Percentiles rank a stretch among this genome's conserved stretches.
These are phyloP conservation scores for Gymnobelideus leadbeateri DNA, from an alignment of 2,113 vertebrate species.

Conservation along the genomic window DNA sequence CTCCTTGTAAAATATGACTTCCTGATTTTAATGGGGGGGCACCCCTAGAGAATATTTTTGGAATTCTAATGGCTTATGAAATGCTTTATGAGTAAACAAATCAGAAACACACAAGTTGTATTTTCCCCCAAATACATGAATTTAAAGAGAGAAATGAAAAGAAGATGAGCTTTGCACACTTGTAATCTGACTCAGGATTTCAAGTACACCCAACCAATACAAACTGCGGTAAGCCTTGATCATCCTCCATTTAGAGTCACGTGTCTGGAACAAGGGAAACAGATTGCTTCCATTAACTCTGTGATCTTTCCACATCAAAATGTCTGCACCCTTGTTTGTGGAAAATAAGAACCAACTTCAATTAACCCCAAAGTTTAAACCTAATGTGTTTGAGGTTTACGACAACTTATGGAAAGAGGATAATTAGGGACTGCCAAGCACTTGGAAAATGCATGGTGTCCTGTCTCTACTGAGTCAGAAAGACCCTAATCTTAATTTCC, in stretches of 20 bases:
- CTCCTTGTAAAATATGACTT: neutral
- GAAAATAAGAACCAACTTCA: neutral
- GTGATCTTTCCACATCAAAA: constrained; percentile 2
- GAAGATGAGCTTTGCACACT: neutral
- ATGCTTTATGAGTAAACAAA: neutral
- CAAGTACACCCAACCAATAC: neutral
- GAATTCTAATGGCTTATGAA: neutral
- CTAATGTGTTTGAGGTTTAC: neutral
- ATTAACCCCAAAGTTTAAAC: neutral
- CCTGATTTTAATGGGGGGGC: neutral
- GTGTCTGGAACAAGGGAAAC: neutral
- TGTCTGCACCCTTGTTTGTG: neutral
- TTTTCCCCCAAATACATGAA: neutral
- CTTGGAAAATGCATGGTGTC: neutral
- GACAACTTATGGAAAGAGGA: neutral
- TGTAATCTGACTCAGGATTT: neutral
- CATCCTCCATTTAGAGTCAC: neutral
- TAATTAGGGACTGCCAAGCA: neutral
- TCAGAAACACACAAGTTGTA: neutral
- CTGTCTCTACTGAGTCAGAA: neutral
- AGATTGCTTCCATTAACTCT: neutral
- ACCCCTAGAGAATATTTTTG: neutral
- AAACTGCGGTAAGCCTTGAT: neutral
- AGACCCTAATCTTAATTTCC: neutral
- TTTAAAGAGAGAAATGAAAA: neutral